Conservation (phyloP, 2,888 invertebrate genomes). For the Hyalella azteca region DNA sequence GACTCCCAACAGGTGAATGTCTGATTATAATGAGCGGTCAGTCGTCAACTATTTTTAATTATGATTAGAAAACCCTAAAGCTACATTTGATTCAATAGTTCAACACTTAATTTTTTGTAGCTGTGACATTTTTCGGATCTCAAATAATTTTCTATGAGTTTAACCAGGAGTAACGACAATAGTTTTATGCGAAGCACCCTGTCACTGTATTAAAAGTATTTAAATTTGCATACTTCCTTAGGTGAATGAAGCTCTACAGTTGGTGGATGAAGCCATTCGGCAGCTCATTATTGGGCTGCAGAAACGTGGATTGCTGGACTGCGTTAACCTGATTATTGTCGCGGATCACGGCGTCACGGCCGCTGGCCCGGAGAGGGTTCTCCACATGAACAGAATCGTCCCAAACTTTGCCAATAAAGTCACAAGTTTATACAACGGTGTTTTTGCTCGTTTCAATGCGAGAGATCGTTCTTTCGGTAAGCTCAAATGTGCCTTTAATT, state of each 20-base stretch:
- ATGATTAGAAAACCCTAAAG: too few relatives aligned
- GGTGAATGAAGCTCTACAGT: conserved; percentile 42
- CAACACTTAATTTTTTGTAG: too few relatives aligned
- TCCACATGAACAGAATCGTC: conserved; percentile 41
- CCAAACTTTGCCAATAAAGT: conserved; percentile 38
- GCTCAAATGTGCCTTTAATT: too few relatives aligned
- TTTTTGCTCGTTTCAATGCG: conserved; percentile 49
- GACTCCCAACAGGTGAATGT: conserved; percentile 59
- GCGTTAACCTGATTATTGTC: conserved; percentile 61
- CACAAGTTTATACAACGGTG: conserved; percentile 51
- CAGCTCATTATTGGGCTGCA: conserved; percentile 60
- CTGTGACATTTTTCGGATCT: too few relatives aligned
- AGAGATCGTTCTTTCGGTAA: conserved; percentile 30
- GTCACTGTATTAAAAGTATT: too few relatives aligned
- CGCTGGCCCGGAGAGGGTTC: conserved; percentile 43
- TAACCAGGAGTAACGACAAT: too few relatives aligned
- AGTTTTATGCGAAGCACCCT: too few relatives aligned
- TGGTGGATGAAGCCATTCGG: conserved; percentile 61
- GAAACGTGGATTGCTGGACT: conserved; percentile 60
- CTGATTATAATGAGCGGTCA: too few relatives aligned
- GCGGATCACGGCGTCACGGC: conserved; percentile 62
- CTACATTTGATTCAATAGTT: too few relatives aligned
- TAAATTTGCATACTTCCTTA: too few relatives aligned
- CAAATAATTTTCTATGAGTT: too few relatives aligned
- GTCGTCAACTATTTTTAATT: too few relatives aligned